Evolutionary conservation across 2,888 invertebrate genomes (phyloP).

Genomic region (Pharmacophagus antenor): DNA sequence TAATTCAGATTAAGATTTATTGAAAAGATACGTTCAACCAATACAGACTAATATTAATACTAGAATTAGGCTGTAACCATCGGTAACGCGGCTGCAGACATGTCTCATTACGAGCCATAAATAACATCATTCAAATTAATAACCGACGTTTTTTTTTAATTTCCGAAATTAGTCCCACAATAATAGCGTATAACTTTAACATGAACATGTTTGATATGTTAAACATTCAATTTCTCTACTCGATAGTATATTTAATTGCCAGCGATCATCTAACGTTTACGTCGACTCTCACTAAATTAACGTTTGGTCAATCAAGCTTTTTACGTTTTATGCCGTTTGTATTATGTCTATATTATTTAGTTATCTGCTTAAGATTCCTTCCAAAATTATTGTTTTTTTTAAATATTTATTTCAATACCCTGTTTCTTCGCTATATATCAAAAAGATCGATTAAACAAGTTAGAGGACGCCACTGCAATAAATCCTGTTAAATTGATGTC

Average conservation of each 20-base stretch:
- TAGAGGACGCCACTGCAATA: neutral
- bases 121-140: slow-evolving; percentile 13
- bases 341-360: too few species aligned
- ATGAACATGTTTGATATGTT: slow-evolving; percentile 23
- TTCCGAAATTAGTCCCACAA: slow-evolving; percentile 3
- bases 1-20: too few species aligned
- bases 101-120: neutral
- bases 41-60: too few species aligned
- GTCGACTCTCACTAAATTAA: slow-evolving; percentile 34
- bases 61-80: neutral
- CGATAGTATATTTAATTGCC: slow-evolving; percentile 29
- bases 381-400: too few species aligned
- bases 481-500: neutral
- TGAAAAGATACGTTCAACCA: too few species aligned
- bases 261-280: slow-evolving; percentile 24
- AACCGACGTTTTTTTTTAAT: too few species aligned
- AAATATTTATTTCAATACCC: too few species aligned
- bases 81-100: neutral
- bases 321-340: too few species aligned
- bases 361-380: too few species aligned
- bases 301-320: slow-evolving; percentile 1
- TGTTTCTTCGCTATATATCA: too few species aligned
- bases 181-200: slow-evolving; percentile 19
- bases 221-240: slow-evolving; percentile 26
- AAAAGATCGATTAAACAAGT: neutral